A percentile compares a stretch with the other conserved stretches of the same genome.
Evolutionary conservation across 2,797 vertebrate species (phyloP).

Genomic region (Darevskia mixta): DNA sequence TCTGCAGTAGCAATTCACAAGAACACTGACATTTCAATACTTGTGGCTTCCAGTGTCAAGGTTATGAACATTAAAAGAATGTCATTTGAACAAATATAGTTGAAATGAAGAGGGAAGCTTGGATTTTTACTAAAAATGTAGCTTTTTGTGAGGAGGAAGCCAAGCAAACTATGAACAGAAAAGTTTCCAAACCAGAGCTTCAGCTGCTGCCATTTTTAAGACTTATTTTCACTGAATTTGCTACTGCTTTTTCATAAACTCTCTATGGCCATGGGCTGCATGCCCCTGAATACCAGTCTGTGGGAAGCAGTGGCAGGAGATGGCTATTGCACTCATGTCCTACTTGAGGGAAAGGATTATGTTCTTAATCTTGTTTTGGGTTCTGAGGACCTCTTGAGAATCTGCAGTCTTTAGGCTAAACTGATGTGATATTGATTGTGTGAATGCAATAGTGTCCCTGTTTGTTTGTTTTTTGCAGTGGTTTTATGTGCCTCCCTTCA

Average conservation of each 20-base stretch:
- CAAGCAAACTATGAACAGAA: background rate
- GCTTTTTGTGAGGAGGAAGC: background rate
- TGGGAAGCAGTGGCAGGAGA: too few species aligned
- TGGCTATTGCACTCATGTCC: too few species aligned
- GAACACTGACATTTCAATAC: background rate
- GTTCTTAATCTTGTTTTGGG: background rate
- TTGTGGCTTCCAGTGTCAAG: background rate
- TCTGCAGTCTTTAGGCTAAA: background rate
- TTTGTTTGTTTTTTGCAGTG: background rate
- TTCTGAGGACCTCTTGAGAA: background rate
- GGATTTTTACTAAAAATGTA: background rate
- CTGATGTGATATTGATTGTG: background rate
- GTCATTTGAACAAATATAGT: background rate
- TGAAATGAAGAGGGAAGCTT: background rate
- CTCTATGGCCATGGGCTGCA: background rate
- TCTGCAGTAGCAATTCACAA: background rate
- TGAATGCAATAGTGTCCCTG: background rate
- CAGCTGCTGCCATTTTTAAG: background rate
- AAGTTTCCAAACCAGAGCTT: background rate
- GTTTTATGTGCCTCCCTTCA: too few species aligned
- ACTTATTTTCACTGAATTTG: background rate
- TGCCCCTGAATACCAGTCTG: background rate
- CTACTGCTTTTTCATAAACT: too few species aligned
- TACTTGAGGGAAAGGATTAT: too few species aligned
- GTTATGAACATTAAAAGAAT: background rate